phyloP scores from a whole-genome alignment of 1,140 invertebrate genomes.

The Tyrophagus putrescentiae region DNA sequence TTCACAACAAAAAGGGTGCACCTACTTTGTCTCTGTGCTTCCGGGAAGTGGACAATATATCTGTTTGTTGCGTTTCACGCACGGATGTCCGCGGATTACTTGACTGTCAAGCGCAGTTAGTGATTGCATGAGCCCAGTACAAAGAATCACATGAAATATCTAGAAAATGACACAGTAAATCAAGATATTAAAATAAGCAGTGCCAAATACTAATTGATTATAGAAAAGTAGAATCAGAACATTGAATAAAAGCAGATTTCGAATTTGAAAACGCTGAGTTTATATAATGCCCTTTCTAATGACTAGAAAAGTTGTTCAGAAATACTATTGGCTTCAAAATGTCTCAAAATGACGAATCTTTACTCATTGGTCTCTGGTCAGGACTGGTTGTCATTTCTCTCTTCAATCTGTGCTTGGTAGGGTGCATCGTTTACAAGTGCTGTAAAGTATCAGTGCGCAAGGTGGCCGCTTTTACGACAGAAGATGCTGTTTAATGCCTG shows the following conservation, averaged over 20 bases:
- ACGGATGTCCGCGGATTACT: constrained; percentile 60
- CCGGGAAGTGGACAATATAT: constrained; percentile 76
- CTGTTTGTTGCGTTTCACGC: constrained; percentile 70
- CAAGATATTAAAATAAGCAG: no score
- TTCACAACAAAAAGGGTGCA: not conserved
- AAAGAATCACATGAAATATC: not conserved
- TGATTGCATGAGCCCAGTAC: constrained; percentile 5
- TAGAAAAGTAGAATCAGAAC: no score
- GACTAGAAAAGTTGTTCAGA: no score
- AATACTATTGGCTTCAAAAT: constrained; percentile 1
- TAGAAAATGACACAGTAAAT: no score
- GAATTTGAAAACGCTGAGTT: no score
- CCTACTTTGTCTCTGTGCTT: constrained; percentile 74
- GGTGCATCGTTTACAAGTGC: not conserved
- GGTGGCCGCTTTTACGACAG: not conserved
- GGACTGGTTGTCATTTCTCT: not conserved
- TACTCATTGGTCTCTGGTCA: not conserved
- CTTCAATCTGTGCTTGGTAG: not conserved
- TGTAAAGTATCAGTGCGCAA: not conserved
- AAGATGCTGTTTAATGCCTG: constrained; percentile 2
- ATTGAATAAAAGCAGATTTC: no score
- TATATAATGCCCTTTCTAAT: no score
- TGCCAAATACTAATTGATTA: no score
- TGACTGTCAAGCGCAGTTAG: constrained; percentile 10
- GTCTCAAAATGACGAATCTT: not conserved